Base-by-base conservation (phyloP, 2,888 invertebrate genomes). In the Asteroscopus sphinx region DNA sequence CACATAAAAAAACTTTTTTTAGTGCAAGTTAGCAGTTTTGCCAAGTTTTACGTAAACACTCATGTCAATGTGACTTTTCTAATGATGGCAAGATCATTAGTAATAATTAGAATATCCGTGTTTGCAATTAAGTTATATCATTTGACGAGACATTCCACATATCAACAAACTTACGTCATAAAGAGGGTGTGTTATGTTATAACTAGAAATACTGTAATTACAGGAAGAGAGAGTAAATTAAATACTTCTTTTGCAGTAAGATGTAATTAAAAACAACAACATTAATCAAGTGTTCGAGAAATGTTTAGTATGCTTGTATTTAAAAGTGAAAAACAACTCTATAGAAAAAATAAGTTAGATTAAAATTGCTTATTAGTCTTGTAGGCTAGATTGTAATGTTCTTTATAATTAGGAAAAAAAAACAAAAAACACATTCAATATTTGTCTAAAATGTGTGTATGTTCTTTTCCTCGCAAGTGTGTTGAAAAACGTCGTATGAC, bases 51-150 rank as follows among this genome's bases (percentile, higher is more conserved):
- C 7, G 11, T 36, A 21, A 46, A 51, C n/a, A n/a, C 12, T 25
- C 12, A 26, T 13, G 35, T 49, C 36, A 46, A 37, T 16, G 35
- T 40, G 28, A 11, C 49, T 41, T 56, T 15, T 35, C 15, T 9
- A 2, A 28, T 15, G 15, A 15, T 7, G 1, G 9, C 9, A 3
- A 16, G 11, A 36, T 36, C 32, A 33, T 57, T 56, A 41, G 15
- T 7, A 15, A 28, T 51, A 33, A 64, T 46, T 39, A 65, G 7
- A 12, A 39, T 21, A 51, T 65, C 51, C 65, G 65, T 25, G 12
- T 42, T 37, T 36, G 17, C 47, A 39, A 46, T 25, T 37, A 15
- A 47, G 12, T 16, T 15, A 45, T 8, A 15, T 62, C 13, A 37
- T 36, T 51, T 46, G 41, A 17, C 28, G 16, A 64, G 32, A 64